phyloP scores from a whole-genome alignment of 2,113 vertebrate genomes.

The Alexandromys fortis region DNA sequence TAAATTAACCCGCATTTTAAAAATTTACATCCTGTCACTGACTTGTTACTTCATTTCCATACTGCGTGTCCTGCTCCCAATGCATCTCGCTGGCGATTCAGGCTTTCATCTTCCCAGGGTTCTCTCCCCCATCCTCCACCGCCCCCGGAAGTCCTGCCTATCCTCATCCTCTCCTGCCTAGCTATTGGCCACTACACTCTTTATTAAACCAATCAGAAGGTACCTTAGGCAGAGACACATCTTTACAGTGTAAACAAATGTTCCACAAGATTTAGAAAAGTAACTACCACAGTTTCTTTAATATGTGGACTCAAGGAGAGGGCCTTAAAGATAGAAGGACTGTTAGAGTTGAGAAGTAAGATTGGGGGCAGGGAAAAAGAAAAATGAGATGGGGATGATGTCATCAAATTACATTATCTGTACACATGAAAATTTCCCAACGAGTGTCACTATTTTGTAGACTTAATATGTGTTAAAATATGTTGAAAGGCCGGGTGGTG shows the following conservation, averaged over 20 bases:
- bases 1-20: background rate
- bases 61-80: background rate
- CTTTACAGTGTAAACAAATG: background rate
- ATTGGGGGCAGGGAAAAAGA: background rate
- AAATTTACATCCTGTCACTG: background rate
- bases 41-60: background rate
- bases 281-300: background rate
- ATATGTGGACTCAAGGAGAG: background rate
- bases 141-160: background rate
- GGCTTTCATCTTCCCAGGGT: background rate
- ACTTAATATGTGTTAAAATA: background rate
- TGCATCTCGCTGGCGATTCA: fast-evolving
- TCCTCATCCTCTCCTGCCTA: background rate
- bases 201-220: background rate
- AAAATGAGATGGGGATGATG: background rate
- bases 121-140: background rate
- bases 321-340: background rate
- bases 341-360: background rate
- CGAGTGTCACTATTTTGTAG: background rate
- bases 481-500: background rate
- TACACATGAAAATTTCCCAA: background rate
- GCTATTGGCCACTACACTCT: background rate
- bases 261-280: background rate
- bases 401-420: background rate
- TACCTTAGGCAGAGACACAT: background rate